These are phyloP conservation scores for Peromyscus nudipes DNA, from an alignment of 2,797 vertebrate genomes.

Conservation along the genomic window DNA sequence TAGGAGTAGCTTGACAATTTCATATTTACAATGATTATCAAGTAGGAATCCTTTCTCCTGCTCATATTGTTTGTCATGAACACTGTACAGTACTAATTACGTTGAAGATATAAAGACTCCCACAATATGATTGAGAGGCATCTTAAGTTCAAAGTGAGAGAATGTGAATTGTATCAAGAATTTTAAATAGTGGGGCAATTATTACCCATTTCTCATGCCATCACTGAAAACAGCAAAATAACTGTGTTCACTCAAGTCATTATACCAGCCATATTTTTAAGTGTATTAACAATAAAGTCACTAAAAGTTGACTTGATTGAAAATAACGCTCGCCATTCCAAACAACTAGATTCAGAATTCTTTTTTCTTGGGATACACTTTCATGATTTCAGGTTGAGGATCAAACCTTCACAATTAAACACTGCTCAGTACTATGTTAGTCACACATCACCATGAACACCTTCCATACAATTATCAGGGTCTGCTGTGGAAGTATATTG, in stretches of 20 bases:
- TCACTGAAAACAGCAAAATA: constrained; percentile 74
- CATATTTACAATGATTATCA: constrained; percentile 74
- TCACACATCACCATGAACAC: constrained; percentile 70
- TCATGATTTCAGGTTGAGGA: constrained; percentile 71
- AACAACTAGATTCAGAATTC: constrained; percentile 67
- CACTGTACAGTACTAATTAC: constrained; percentile 63
- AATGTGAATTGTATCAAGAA: constrained; percentile 67
- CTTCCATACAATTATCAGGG: constrained; percentile 81
- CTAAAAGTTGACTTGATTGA: constrained; percentile 70
- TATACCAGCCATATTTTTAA: constrained; percentile 75
- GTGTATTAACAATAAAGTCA: constrained; percentile 70
- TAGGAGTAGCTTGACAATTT: constrained; percentile 72
- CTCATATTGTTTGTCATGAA: constrained; percentile 64
- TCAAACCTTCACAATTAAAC: constrained; percentile 79
- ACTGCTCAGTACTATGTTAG: constrained; percentile 68
- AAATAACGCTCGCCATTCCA: constrained; percentile 62
- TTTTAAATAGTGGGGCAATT: constrained; percentile 73
- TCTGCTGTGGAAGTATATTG: constrained; percentile 74
- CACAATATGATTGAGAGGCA: constrained; percentile 78
- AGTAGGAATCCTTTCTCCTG: constrained; percentile 73
- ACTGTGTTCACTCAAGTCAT: constrained; percentile 61
- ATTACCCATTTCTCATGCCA: constrained; percentile 72
- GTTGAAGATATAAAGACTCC: constrained; percentile 66
- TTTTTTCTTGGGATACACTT: constrained; percentile 66
- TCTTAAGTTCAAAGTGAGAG: constrained; percentile 71